phyloP scores from a whole-genome alignment of 2,888 invertebrate genomes.

The Mesorhabditis spiculigera region DNA sequence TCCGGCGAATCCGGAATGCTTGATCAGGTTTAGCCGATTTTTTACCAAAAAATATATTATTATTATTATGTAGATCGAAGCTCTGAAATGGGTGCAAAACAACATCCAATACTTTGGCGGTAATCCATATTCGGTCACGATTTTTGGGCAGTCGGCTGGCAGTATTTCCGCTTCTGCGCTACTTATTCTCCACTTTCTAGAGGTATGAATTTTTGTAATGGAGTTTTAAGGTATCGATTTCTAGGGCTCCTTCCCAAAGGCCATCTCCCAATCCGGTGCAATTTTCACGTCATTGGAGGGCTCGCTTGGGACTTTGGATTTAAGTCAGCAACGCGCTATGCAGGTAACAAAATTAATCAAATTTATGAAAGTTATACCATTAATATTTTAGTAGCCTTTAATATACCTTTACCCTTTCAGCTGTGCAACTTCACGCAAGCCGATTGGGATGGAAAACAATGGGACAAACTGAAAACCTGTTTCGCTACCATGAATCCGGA shows the following conservation, averaged over 20 bases:
- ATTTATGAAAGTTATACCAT: not conserved
- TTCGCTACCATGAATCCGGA: not conserved
- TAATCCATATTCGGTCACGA: not conserved
- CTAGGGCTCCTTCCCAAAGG: not conserved
- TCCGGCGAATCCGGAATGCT: constrained; percentile 5
- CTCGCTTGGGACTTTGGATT: not conserved
- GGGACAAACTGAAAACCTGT: not conserved
- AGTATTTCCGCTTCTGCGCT: constrained; percentile 6
- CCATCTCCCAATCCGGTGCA: not conserved
- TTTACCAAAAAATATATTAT: not conserved
- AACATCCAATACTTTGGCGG: constrained; percentile 2
- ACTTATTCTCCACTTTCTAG: not conserved
- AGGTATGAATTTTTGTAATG: not conserved
- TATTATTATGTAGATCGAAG: constrained; percentile 1
- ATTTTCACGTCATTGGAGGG: constrained; percentile 2
- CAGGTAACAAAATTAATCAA: not conserved
- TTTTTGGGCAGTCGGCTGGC: not conserved
- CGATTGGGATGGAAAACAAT: not conserved
- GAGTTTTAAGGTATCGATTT: not conserved
- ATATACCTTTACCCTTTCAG: not conserved
- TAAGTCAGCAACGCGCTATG: not conserved
- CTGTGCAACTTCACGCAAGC: not conserved
- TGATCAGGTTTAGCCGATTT: not conserved
- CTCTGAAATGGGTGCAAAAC: not conserved
- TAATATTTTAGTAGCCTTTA: not conserved